These are phyloP conservation scores for Myotis daubentonii DNA, from an alignment of 2,797 vertebrate genomes.

Conservation along the genomic window DNA sequence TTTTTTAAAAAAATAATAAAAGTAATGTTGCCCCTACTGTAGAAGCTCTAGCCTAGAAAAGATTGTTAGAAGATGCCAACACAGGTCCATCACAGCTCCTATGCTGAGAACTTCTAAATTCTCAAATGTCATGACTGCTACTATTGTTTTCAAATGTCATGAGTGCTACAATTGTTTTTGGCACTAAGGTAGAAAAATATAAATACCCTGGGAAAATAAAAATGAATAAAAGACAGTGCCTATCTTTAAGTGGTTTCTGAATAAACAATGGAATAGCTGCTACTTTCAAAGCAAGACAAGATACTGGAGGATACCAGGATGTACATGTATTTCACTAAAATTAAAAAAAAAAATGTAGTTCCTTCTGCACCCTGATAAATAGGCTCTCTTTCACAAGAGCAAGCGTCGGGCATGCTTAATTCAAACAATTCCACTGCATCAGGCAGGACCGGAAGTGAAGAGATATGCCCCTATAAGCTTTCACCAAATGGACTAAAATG, in stretches of 20 bases:
- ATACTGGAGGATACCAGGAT: not conserved
- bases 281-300: not conserved
- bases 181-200: not conserved
- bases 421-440: not conserved
- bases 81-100: not conserved
- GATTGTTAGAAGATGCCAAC: not conserved
- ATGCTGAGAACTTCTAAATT: not conserved
- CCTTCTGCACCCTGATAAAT: not conserved
- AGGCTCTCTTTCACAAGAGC: not conserved
- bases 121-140: not conserved
- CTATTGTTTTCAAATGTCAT: not conserved
- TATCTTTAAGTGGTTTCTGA: not conserved
- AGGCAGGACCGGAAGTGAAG: not conserved
- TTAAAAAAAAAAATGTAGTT: not conserved
- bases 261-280: not conserved
- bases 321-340: not conserved
- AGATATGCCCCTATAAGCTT: no score
- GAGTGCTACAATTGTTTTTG: not conserved
- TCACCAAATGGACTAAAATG: not conserved
- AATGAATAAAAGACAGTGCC: not conserved
- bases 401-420: not conserved
- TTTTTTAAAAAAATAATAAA: not conserved
- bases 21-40: not conserved
- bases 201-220: not conserved
- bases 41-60: not conserved